Conservation (phyloP, 2,888 invertebrate genomes). For the Drosophila rellima region DNA sequence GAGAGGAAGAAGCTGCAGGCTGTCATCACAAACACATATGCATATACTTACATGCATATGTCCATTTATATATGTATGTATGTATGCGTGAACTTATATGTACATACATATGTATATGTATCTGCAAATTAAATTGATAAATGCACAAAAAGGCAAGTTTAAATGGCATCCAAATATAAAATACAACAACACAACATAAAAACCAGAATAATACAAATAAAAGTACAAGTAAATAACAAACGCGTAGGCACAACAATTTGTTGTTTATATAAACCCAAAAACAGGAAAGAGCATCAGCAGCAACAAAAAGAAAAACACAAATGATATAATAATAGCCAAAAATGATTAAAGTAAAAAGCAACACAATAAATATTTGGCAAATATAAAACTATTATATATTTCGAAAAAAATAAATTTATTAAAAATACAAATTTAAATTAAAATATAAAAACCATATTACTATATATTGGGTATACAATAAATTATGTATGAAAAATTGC, state of each 20-base stretch:
- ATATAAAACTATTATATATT: too few species aligned
- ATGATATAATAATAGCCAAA: too few species aligned
- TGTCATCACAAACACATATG: conserved; percentile 28
- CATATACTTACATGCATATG: conserved; percentile 11
- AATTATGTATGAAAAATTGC: too few species aligned
- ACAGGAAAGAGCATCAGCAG: conserved; percentile 15
- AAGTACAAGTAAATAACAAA: conserved; percentile 54
- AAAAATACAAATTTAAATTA: too few species aligned
- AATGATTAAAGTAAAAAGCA: too few species aligned
- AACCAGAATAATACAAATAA: conserved; percentile 37
- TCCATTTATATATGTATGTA: conserved; percentile 4
- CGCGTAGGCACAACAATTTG: conserved; percentile 75
- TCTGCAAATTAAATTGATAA: conserved; percentile 60
- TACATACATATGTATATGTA: background rate
- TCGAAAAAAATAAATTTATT: too few species aligned
- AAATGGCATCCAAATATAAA: conserved; percentile 53
- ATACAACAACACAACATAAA: too few species aligned
- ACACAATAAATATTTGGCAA: too few species aligned
- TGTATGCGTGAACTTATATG: conserved; percentile 4
- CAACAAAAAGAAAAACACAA: conserved; percentile 2
- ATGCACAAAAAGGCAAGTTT: conserved; percentile 54
- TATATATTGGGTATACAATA: too few species aligned
- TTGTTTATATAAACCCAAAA: conserved; percentile 63
- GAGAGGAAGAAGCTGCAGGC: conserved; percentile 15
- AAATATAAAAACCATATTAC: too few species aligned